phyloP scores from a whole-genome alignment of 2,888 invertebrate species.

The Hydraecia micacea region DNA sequence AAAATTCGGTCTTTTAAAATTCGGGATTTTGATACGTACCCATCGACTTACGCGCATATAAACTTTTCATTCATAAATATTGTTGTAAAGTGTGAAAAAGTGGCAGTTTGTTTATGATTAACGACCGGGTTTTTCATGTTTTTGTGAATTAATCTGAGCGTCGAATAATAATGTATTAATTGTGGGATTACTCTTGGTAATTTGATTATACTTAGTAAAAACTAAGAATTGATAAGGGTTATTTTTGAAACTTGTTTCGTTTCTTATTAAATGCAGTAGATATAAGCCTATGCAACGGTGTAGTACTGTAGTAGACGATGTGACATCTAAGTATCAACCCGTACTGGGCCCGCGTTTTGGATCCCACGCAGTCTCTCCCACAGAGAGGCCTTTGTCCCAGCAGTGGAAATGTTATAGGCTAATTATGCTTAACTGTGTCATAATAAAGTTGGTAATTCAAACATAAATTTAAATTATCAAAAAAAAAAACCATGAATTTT shows the following conservation, averaged over 20 bases:
- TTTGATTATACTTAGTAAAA: background rate
- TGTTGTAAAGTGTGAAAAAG: constrained; percentile 4
- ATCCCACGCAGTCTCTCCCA: no score
- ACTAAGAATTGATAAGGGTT: background rate
- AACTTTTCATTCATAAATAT: constrained; percentile 48
- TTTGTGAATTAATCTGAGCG: background rate
- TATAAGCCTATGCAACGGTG: background rate
- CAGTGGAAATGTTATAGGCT: no score
- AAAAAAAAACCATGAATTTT: background rate
- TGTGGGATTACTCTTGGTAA: background rate
- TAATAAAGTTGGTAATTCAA: background rate
- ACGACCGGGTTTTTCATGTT: background rate
- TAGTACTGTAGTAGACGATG: background rate
- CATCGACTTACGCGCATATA: constrained; percentile 18
- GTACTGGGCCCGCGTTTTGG: no score
- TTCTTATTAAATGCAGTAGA: background rate
- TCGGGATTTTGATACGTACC: no score
- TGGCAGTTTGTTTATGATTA: background rate
- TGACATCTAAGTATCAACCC: no score
- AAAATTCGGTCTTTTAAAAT: no score
- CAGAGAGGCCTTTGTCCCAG: no score
- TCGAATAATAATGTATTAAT: background rate
- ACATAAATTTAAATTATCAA: background rate
- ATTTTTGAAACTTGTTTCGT: no score
- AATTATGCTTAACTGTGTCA: background rate